Evolutionary conservation across 1,140 invertebrate species (phyloP).

Genomic region (Trypoxylus dichotomus): DNA sequence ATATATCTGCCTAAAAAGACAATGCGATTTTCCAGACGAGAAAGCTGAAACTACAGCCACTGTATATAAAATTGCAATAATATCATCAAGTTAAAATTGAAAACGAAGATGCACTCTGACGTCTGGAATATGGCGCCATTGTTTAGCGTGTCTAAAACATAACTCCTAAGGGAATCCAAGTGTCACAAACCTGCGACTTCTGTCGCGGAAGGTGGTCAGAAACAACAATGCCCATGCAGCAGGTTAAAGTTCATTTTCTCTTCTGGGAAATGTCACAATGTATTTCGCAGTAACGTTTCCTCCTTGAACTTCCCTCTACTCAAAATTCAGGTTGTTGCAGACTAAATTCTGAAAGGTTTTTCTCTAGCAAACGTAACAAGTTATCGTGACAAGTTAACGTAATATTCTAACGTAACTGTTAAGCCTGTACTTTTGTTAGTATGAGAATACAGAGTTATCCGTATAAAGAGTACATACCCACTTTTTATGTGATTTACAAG

Average conservation of each 20-base stretch:
- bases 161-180: conserved; percentile 6
- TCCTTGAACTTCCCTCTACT: not conserved
- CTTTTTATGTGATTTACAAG: no score
- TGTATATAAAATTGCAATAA: not conserved
- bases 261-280: conserved; percentile 23
- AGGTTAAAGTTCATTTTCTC: conserved; percentile 20
- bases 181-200: conserved; percentile 19
- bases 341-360: not conserved
- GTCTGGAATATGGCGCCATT: not conserved
- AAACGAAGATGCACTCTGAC: not conserved
- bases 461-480: no score
- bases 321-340: not conserved
- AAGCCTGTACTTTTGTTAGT: no score
- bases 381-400: no score
- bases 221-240: conserved; percentile 11
- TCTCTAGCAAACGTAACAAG: no score
- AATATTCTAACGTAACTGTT: no score
- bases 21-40: no score
- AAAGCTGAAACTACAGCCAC: not conserved
- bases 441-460: no score
- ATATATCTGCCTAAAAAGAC: no score
- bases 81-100: not conserved
- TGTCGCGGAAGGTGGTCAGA: conserved; percentile 27
- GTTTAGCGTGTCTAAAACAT: conserved; percentile 11
- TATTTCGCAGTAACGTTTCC: not conserved